Evolutionary conservation across 2,113 vertebrate species (phyloP).

Genomic region (Genyomyrus donnyi): DNA sequence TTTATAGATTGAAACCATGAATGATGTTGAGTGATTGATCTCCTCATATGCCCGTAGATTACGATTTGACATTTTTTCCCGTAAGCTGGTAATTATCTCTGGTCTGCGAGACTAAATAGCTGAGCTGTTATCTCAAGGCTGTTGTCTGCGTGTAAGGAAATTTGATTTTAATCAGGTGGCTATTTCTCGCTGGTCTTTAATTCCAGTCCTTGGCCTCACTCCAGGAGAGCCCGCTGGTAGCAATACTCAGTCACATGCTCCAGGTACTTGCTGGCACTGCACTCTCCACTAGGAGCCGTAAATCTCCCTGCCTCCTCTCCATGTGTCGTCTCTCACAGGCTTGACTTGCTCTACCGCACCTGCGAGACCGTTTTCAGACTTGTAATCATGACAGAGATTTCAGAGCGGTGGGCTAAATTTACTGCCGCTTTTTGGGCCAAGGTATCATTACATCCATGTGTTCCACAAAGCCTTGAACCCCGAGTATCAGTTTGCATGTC

Average conservation of each 20-base stretch:
- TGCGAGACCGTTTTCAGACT: conserved; percentile 16
- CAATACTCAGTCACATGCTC: conserved; percentile 31
- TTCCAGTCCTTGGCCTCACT: conserved; percentile 35
- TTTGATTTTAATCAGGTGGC: conserved; percentile 25
- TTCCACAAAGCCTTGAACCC: not conserved
- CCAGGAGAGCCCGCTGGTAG: conserved; percentile 30
- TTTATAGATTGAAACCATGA: not conserved
- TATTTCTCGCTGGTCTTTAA: conserved; percentile 13
- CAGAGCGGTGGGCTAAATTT: conserved; percentile 13
- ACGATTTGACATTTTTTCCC: not conserved
- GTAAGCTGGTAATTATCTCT: conserved; percentile 14
- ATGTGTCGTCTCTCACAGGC: not conserved
- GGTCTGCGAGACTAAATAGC: conserved; percentile 1
- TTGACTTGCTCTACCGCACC: conserved; percentile 19
- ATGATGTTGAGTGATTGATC: not conserved
- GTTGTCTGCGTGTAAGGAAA: conserved; percentile 11
- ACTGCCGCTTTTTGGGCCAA: not conserved
- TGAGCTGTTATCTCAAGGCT: not conserved
- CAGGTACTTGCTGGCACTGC: conserved; percentile 37
- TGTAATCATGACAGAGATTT: conserved; percentile 19
- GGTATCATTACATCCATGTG: conserved; percentile 9
- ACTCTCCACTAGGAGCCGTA: conserved; percentile 19
- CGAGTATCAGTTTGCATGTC: not conserved
- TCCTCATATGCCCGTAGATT: not conserved
- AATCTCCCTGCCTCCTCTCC: conserved; percentile 18